These are phyloP conservation scores for Odocoileus hemionus DNA, from an alignment of 2,113 vertebrate species.

Conservation along the genomic window DNA sequence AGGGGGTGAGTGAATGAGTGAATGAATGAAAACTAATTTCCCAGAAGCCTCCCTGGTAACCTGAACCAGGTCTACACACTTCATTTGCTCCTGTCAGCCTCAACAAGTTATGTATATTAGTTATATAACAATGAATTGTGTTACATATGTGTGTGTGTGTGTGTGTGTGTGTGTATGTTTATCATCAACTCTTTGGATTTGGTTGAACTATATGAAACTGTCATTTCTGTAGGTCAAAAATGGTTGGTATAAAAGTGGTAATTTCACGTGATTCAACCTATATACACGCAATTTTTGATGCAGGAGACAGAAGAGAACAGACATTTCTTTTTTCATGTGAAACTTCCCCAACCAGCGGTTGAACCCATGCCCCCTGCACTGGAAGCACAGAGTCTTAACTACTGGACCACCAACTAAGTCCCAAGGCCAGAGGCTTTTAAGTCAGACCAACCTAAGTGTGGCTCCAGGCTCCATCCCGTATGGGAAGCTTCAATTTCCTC, in stretches of 20 bases:
- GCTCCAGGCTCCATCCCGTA: not conserved
- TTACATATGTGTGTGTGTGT: not conserved
- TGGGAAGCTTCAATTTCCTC: not conserved
- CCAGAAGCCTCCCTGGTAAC: not conserved
- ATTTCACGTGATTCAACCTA: not conserved
- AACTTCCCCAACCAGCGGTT: not conserved
- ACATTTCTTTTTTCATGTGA: not conserved
- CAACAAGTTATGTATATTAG: not conserved
- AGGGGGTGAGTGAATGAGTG: not conserved
- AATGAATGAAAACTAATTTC: slow-evolving; percentile 17
- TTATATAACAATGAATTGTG: not conserved
- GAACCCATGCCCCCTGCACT: not conserved
- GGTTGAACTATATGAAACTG: not conserved
- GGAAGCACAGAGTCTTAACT: not conserved
- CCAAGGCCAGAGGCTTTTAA: not conserved
- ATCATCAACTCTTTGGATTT: not conserved
- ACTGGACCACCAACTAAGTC: not conserved
- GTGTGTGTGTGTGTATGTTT: not conserved
- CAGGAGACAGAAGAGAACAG: not conserved
- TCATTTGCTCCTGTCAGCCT: not conserved
- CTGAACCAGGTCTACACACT: not conserved
- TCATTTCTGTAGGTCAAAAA: not conserved
- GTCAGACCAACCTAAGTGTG: not conserved
- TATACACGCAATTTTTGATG: not conserved
- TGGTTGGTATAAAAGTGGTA: not conserved